Evolutionary conservation across 2,888 invertebrate species (phyloP).

Genomic region (Dicyrtoma fusca): DNA sequence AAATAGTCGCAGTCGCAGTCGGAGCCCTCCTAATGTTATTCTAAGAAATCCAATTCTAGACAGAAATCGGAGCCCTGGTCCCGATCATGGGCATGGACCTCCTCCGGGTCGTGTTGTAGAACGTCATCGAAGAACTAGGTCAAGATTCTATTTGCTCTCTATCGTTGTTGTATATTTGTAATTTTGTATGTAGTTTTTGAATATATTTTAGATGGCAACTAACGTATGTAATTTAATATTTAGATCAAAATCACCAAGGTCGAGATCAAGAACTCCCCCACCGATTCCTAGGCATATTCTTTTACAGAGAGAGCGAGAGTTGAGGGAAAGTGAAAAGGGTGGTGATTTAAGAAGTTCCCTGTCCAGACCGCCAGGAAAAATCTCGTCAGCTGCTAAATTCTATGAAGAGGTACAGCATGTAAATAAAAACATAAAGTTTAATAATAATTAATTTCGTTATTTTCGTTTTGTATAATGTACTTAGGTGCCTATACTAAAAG

Average conservation of each 20-base stretch:
- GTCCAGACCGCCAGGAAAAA: constrained; percentile 44
- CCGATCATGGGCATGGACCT: too few species aligned
- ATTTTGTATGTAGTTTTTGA: too few species aligned
- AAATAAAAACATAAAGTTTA: too few species aligned
- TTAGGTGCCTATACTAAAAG: too few species aligned
- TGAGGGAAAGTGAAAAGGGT: constrained; percentile 34
- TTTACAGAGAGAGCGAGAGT: constrained; percentile 38
- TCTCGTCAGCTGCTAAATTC: constrained; percentile 26
- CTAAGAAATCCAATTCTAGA: too few species aligned
- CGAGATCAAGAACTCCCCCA: constrained; percentile 46
- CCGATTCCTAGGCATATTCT: constrained; percentile 46
- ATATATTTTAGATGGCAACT: too few species aligned
- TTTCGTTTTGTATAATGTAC: too few species aligned
- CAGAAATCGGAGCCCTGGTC: too few species aligned
- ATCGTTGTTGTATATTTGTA: too few species aligned
- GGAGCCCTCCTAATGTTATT: too few species aligned
- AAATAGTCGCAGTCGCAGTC: too few species aligned
- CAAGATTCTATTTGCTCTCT: too few species aligned
- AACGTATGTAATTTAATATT: neutral
- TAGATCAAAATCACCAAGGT: constrained; percentile 30
- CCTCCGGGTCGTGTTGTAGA: constrained; percentile 24
- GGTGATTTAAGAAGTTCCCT: constrained; percentile 46
- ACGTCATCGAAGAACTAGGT: constrained; percentile 8
- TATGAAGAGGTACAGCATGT: constrained; percentile 35
- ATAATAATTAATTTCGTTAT: neutral